Base-by-base conservation (phyloP, 2,113 vertebrate genomes). In the Daubentonia madagascariensis region DNA sequence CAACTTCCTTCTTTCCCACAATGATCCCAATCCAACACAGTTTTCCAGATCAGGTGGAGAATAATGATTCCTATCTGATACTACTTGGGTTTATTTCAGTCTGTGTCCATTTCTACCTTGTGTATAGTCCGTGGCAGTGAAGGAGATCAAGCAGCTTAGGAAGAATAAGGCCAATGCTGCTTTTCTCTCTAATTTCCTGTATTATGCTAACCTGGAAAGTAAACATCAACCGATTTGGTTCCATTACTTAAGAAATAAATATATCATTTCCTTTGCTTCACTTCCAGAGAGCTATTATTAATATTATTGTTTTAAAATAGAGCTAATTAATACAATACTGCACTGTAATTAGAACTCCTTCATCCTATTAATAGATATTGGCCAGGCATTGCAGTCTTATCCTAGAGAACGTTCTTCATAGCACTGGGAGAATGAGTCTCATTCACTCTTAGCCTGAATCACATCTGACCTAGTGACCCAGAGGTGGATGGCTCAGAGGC, bases 401-500 rank as follows among this genome's bases (percentile, higher is more conserved):
- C 59, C 76, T 68, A 73, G 73, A 88, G 87, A 87, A 87, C 40
- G 25, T 87, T 94, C 84, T 96, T 96, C 98, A 91, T 67, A 91
- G 84, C n/a, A 52, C 70, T 63, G 85, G 78, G n/a, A 97, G 86
- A 83, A 92, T 97, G 92, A 97, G 20, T 65, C 98, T 97, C 68
- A 94, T 96, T 94, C 1, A 0, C 10, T 57, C 76, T 45, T 94
- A 86, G 90, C 67, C 91, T 95, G 93, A 92, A 95, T 72, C 45
- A 52, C 25, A 70, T 23, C 87, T 97, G 97, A 98, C 98, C 94
- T 73, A 59, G 52, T 22, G 73, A 96, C 92, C 97, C 83, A 40
- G 61, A 84, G 92, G 91, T 97, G 68, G 92, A 96, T 95, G 91
- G 94, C 85, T 97, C 96, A 65, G 67, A 97, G 85, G 94, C 76